Percentiles rank a stretch among this genome's conserved stretches.
Evolutionary conservation across 2,888 invertebrate genomes (phyloP).

Genomic region (Myathropa florea): DNA sequence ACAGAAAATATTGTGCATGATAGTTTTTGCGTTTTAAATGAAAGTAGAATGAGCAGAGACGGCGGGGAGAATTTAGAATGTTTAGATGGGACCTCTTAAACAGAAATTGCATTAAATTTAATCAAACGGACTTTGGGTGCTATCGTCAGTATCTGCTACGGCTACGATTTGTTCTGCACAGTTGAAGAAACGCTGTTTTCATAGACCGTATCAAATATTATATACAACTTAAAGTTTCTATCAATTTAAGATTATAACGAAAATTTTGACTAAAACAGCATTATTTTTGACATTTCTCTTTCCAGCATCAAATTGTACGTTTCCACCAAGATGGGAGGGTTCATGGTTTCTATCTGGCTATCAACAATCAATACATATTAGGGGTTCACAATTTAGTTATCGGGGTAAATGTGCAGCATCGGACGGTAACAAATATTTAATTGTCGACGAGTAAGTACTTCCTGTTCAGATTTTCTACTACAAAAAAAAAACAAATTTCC

Average conservation of each 20-base stretch:
- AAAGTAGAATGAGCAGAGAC: not conserved
- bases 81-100: not conserved
- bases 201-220: no score
- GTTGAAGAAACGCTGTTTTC: no score
- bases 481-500: not conserved
- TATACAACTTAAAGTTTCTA: no score
- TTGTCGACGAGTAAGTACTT: slow-evolving; percentile 92
- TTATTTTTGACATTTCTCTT: slow-evolving; percentile 43
- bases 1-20: not conserved
- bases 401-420: slow-evolving; percentile 92
- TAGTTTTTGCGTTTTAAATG: not conserved
- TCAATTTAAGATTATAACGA: not conserved
- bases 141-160: no score
- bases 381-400: slow-evolving; percentile 90
- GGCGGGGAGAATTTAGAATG: not conserved
- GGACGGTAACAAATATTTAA: slow-evolving; percentile 93
- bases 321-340: slow-evolving; percentile 92
- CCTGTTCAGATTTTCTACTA: slow-evolving; percentile 21
- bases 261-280: not conserved
- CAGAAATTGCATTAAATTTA: not conserved
- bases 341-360: slow-evolving; percentile 96
- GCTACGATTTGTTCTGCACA: no score
- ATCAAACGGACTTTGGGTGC: no score
- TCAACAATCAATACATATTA: slow-evolving; percentile 91
- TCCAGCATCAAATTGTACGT: slow-evolving; percentile 86